Base-by-base conservation (phyloP, 2,113 vertebrate genomes). In the Panthera leo region DNA sequence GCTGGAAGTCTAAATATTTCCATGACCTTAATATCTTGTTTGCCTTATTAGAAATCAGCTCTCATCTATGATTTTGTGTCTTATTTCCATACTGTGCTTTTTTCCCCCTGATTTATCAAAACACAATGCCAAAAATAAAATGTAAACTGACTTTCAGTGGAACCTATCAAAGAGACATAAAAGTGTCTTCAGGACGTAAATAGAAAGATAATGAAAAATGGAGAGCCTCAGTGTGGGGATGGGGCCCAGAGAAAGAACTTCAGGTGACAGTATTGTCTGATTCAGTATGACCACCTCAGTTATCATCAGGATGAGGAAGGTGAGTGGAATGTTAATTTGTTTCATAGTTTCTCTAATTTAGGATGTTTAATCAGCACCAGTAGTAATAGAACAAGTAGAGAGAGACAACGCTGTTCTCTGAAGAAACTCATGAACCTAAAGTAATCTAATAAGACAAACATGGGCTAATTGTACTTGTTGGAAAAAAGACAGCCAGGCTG, bases 1-100 rank as follows among this genome's bases (percentile, higher is more conserved):
- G 16, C 53, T 89, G 78, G 18, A 96, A 98, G 67, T 48, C 1
- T 73, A 91, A 80, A 83, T 93, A 76, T 73, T 97, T 98, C 97
- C 34, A 0, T 63, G 48, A 95, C 34, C 63, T 23, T 91, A 87
- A 84, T 78, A 63, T 75, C 45, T 75, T 92, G n/a, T 36, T 76
- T 92, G 10, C 36, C n/a, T 63, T 84, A 78, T 27, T 14, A 4
- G n/a, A 94, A 7, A 55, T 98, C 80, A 95, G 2, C 2, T 88
- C 7, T n/a, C 55, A 36, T 88, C 48, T 79, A 4, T 53, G 75
- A 18, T 95, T 89, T 70, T 89, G 31, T 86, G 19, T 84, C 23
- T 87, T 89, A 78, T 93, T 85, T 91, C 42, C 3, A 13, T 82
- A 14, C 7, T 16, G 2, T 29, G 51, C 14, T 31, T 75, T 15